Conservation (phyloP, 1,140 invertebrate species). For the Rhopalosiphum padi region DNA sequence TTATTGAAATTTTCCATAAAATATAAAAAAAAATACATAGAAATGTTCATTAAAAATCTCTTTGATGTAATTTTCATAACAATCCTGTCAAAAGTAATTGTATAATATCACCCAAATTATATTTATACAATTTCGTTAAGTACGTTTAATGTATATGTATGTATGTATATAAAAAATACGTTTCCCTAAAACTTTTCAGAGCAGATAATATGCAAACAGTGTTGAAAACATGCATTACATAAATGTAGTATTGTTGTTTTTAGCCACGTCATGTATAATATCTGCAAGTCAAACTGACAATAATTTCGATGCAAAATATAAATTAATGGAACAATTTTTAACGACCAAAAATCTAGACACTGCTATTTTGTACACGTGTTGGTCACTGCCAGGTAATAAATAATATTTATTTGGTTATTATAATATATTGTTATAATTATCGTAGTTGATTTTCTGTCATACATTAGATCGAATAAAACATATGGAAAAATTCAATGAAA, state of each 20-base stretch:
- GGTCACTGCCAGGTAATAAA: neutral
- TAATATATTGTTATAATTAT: neutral
- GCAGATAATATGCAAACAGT: neutral
- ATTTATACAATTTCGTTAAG: neutral
- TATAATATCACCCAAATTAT: neutral
- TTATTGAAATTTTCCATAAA: neutral
- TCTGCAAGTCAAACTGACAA: neutral
- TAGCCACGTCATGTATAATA: neutral
- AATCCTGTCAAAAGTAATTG: neutral
- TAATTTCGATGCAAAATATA: neutral
- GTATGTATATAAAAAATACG: neutral
- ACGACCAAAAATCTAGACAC: neutral
- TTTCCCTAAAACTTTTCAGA: neutral
- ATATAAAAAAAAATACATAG: neutral
- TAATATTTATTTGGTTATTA: neutral
- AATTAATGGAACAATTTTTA: constrained; percentile 18
- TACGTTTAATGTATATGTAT: neutral
- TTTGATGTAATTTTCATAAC: neutral
- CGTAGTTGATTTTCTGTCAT: neutral
- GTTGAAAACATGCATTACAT: neutral
- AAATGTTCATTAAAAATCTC: neutral
- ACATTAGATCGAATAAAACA: neutral
- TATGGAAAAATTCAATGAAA: constrained; percentile 30
- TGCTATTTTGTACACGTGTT: neutral
- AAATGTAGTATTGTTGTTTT: neutral